A percentile compares a stretch with the other conserved stretches of the same genome.
Conservation (phyloP, 2,888 invertebrate species). For the Agrochola circellaris region DNA sequence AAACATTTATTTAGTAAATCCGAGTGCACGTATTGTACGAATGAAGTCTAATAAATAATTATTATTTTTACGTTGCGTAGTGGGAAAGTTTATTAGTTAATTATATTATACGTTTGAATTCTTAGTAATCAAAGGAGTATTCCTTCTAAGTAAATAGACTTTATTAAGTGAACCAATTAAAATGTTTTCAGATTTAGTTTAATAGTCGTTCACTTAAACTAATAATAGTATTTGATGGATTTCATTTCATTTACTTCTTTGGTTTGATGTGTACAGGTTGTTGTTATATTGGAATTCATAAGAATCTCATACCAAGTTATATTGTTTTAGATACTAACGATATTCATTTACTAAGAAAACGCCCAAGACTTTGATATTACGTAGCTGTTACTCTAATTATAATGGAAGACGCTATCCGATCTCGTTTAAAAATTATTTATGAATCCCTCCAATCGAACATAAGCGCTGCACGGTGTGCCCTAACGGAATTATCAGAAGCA, state of each 20-base stretch:
- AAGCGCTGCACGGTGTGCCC: neutral
- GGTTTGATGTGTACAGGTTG: neutral
- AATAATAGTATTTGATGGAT: neutral
- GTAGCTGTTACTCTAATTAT: neutral
- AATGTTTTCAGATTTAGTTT: neutral
- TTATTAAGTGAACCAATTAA: neutral
- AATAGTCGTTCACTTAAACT: neutral
- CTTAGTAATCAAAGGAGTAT: neutral
- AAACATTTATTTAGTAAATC: too few species aligned
- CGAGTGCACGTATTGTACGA: too few species aligned
- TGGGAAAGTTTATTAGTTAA: neutral
- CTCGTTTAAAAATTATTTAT: neutral
- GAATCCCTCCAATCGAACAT: neutral
- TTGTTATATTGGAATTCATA: too few species aligned
- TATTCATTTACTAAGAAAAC: too few species aligned
- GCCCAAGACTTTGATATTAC: neutral
- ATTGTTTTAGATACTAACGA: too few species aligned
- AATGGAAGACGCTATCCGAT: constrained; percentile 1
- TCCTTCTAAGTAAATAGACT: neutral
- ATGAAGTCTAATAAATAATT: too few species aligned
- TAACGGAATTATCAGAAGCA: neutral
- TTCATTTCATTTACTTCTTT: neutral
- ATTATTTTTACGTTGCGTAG: neutral
- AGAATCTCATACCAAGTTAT: too few species aligned
- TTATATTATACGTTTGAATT: neutral